Evolutionary conservation across 2,797 vertebrate genomes (phyloP).

Genomic region (Acrossocheilus wenchowensis): DNA sequence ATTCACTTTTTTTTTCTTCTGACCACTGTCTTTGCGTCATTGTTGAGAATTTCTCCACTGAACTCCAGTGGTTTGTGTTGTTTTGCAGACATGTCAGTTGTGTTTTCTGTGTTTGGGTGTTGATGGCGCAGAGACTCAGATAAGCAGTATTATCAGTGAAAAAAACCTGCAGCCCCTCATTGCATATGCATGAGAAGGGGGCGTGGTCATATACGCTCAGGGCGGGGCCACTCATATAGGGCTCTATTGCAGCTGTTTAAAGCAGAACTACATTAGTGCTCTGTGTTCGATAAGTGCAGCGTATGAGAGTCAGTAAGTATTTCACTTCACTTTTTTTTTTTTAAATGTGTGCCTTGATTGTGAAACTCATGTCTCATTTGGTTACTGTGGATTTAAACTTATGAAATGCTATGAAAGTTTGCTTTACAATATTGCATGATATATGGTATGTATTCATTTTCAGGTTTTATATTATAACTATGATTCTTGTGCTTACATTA

Average conservation of each 20-base stretch:
- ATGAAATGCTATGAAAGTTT: background rate
- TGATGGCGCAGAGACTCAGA: constrained; percentile 3
- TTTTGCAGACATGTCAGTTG: background rate
- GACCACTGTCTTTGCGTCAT: background rate
- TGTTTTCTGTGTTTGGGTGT: background rate
- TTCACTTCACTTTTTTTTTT: constrained; percentile 24
- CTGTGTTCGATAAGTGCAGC: too few species aligned
- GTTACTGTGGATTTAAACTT: background rate
- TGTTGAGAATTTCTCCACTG: background rate
- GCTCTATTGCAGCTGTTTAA: too few species aligned
- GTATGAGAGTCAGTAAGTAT: background rate
- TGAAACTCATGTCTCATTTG: background rate
- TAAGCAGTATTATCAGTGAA: constrained; percentile 3
- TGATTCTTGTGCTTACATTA: background rate
- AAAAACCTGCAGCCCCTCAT: background rate
- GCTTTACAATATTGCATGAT: background rate
- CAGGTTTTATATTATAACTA: background rate
- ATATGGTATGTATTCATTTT: background rate
- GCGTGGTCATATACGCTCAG: background rate
- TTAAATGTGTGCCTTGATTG: background rate
- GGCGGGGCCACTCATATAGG: background rate
- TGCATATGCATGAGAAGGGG: constrained; percentile 18
- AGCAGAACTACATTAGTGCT: background rate
- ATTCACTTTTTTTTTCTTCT: background rate
- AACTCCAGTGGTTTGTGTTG: background rate